These are phyloP conservation scores for Spisula solida DNA, from an alignment of 2,888 invertebrate species.

Conservation along the genomic window DNA sequence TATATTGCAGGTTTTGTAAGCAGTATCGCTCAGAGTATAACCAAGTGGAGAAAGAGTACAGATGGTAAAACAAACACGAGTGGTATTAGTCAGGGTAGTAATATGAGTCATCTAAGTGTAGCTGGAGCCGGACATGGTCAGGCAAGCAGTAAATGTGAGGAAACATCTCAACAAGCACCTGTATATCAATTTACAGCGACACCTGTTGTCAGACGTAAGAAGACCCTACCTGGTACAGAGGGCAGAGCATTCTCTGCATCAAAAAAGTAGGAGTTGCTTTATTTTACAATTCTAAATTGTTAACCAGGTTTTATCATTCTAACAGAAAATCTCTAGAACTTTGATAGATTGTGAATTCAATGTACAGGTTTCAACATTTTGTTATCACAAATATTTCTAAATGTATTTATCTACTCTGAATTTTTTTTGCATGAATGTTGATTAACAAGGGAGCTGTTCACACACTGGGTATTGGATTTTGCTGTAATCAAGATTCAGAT, in stretches of 20 bases:
- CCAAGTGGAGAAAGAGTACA: conserved; percentile 83
- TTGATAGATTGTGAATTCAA: no score
- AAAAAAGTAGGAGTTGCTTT: conserved; percentile 81
- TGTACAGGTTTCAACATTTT: no score
- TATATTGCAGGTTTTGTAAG: conserved; percentile 82
- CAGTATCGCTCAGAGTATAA: conserved; percentile 84
- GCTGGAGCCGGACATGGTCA: conserved; percentile 4
- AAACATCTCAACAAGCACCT: conserved; percentile 19
- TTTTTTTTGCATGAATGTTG: no score
- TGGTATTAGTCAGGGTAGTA: conserved; percentile 72
- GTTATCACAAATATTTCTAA: no score
- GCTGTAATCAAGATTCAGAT: no score
- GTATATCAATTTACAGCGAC: conserved; percentile 70
- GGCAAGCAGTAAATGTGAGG: conserved; percentile 27
- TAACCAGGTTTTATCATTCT: no score
- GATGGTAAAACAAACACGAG: conserved; percentile 79
- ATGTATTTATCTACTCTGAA: no score
- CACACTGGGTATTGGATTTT: no score
- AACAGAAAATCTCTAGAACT: no score
- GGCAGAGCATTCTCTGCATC: conserved; percentile 82
- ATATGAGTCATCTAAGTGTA: conserved; percentile 60
- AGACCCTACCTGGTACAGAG: conserved; percentile 77
- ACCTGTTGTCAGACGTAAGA: conserved; percentile 82
- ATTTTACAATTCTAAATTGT: background rate
- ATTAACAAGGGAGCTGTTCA: no score